These are phyloP conservation scores for Buteo buteo DNA, from an alignment of 2,113 vertebrate genomes.

Conservation along the genomic window DNA sequence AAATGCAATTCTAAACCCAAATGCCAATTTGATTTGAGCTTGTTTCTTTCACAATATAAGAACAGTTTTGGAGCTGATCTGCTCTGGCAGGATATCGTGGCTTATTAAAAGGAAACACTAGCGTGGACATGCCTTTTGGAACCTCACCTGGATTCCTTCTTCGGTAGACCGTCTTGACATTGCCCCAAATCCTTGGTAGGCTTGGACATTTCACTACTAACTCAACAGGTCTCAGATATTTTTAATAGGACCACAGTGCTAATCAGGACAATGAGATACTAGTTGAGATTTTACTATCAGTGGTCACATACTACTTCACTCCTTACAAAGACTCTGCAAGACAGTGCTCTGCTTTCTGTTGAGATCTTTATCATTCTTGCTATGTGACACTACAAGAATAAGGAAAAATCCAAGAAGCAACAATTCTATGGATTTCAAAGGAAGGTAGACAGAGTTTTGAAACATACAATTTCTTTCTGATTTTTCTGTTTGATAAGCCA, in stretches of 20 bases:
- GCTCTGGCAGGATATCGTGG: background rate
- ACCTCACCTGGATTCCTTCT: background rate
- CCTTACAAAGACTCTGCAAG: background rate
- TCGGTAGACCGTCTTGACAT: background rate
- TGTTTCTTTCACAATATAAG: background rate
- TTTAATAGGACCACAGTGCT: background rate
- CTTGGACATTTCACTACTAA: background rate
- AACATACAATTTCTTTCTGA: background rate
- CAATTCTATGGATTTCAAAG: background rate
- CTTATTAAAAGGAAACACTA: background rate
- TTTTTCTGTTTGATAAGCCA: background rate
- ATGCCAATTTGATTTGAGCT: background rate
- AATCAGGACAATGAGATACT: background rate
- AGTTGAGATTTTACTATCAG: background rate
- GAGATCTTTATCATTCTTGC: background rate
- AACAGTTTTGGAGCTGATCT: background rate
- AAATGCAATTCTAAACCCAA: background rate
- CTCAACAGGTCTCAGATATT: background rate
- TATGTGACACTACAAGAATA: background rate
- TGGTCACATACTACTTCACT: background rate
- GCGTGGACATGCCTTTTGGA: background rate
- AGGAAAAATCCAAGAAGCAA: background rate
- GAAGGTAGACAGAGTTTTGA: background rate
- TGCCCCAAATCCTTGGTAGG: constrained; percentile 5
- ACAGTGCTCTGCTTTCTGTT: background rate